Conservation (phyloP, 2,888 invertebrate species). For the Xanthia togata region DNA sequence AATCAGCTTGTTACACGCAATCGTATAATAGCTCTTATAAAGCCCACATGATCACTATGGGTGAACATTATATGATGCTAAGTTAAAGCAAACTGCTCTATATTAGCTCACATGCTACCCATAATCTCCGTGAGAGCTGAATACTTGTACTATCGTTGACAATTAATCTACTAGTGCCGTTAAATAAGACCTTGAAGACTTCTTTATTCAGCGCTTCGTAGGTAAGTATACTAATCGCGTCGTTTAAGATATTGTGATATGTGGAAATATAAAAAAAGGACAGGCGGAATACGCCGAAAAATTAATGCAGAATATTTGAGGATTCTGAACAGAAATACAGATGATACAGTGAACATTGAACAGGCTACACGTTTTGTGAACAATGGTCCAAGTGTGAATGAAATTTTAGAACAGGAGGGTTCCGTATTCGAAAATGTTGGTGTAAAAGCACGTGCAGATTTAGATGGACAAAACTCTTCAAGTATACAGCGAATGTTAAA, state of each 20-base stretch:
- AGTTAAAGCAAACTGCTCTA: slow-evolving; percentile 1
- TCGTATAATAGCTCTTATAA: slow-evolving; percentile 6
- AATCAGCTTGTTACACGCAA: slow-evolving; percentile 12
- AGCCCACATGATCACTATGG: slow-evolving; percentile 5
- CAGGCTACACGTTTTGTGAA: not conserved
- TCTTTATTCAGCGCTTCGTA: not conserved
- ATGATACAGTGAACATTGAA: not conserved
- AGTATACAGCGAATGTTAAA: slow-evolving; percentile 16
- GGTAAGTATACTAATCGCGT: not conserved
- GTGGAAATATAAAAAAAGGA: not conserved
- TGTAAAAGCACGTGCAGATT: not conserved
- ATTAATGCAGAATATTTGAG: not conserved
- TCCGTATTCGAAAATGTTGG: not conserved
- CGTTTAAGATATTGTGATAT: not conserved
- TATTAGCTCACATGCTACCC: not conserved
- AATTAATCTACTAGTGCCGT: not conserved
- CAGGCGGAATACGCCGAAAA: slow-evolving; percentile 1
- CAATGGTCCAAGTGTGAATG: not conserved
- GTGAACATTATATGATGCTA: slow-evolving; percentile 13
- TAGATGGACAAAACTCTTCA: slow-evolving; percentile 3
- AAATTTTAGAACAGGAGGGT: not conserved
- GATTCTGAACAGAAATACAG: not conserved
- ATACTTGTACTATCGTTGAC: not conserved
- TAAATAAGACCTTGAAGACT: not conserved
- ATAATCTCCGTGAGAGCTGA: not conserved